These are phyloP conservation scores for Euwallacea similis DNA, from an alignment of 1,140 invertebrate species.

Conservation along the genomic window DNA sequence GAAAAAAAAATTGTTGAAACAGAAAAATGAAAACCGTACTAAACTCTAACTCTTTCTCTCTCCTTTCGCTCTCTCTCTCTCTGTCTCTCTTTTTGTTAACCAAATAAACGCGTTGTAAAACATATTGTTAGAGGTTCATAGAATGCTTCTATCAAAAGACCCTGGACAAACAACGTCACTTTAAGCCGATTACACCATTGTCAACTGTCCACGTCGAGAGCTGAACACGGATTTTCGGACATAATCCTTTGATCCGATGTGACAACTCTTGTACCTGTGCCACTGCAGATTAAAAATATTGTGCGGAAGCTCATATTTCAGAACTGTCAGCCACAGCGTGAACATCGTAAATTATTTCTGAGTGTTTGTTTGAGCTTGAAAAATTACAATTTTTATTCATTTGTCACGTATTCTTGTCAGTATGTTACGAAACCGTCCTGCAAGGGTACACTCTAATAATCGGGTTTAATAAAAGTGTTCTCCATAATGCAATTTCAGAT, in stretches of 20 bases:
- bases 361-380: too few species aligned
- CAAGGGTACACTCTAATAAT: too few species aligned
- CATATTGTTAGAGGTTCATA: too few species aligned
- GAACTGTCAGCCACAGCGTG: conserved; percentile 2
- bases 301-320: conserved; percentile 2
- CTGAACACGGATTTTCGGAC: conserved; percentile 28
- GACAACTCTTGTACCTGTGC: conserved; percentile 29
- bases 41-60: too few species aligned
- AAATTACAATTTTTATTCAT: too few species aligned
- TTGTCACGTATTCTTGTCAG: too few species aligned
- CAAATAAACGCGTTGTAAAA: too few species aligned
- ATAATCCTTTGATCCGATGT: conserved; percentile 29
- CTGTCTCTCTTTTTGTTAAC: too few species aligned
- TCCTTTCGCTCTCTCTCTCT: too few species aligned
- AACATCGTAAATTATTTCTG: conserved; percentile 1
- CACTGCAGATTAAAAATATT: conserved; percentile 25
- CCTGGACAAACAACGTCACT: conserved; percentile 12
- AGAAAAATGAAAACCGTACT: too few species aligned
- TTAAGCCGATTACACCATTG: conserved; percentile 29
- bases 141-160: not conserved
- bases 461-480: not conserved
- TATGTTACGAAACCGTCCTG: too few species aligned
- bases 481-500: conserved; percentile 5
- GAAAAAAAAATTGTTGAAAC: too few species aligned
- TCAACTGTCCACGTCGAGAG: conserved; percentile 21